Evolutionary conservation across 2,113 vertebrate species (phyloP).

Genomic region (Alouatta palliata): DNA sequence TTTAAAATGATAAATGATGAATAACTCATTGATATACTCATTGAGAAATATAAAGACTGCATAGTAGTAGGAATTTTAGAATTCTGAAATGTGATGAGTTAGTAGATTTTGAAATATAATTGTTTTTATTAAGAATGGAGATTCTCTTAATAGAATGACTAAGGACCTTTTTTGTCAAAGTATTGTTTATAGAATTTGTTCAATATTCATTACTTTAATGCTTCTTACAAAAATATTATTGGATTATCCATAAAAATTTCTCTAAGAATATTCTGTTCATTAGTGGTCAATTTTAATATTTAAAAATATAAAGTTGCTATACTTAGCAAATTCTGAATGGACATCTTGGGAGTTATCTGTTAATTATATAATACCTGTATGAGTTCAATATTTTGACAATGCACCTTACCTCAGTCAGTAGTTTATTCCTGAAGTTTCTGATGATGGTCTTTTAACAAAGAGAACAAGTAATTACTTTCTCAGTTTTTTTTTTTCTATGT

Average conservation of each 20-base stretch:
- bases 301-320: not conserved
- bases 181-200: not conserved
- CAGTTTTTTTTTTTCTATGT: not conserved
- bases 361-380: not conserved
- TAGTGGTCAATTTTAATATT: not conserved
- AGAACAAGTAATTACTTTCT: not conserved
- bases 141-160: not conserved
- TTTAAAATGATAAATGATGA: not conserved
- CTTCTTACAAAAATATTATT: not conserved
- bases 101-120: not conserved
- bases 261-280: conserved; percentile 4
- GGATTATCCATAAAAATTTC: not conserved
- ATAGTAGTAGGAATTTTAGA: not conserved
- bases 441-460: not conserved
- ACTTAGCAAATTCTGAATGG: not conserved
- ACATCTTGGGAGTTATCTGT: not conserved
- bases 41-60: not conserved
- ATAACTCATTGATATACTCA: not conserved
- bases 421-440: not conserved
- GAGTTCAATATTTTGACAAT: not conserved
- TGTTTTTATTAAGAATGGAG: conserved; percentile 16
- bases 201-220: conserved; percentile 11
- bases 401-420: not conserved
- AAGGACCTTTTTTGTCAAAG: not conserved
- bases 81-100: not conserved